These are phyloP conservation scores for Sphaeramia orbicularis DNA, from an alignment of 2,797 vertebrate genomes.

Conservation along the genomic window DNA sequence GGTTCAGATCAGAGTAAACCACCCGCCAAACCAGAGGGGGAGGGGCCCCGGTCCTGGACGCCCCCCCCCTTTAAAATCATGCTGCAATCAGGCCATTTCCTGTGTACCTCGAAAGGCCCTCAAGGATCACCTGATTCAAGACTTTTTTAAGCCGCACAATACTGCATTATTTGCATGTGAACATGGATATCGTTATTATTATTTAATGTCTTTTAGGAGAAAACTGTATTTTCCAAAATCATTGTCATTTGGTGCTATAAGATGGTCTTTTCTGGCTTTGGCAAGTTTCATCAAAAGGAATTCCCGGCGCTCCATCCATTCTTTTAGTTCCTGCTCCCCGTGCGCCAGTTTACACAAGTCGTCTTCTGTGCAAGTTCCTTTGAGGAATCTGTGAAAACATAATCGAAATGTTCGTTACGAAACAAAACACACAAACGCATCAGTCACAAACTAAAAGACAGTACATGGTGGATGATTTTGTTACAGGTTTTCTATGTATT, in stretches of 20 bases:
- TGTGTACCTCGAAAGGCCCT: slow-evolving; percentile 42
- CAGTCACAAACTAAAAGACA: no score
- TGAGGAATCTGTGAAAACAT: slow-evolving; percentile 86
- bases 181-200: slow-evolving; percentile 74
- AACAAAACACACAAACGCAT: no score
- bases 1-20: slow-evolving; percentile 67
- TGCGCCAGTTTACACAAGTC: slow-evolving; percentile 95
- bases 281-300: slow-evolving; percentile 97
- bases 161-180: slow-evolving; percentile 61
- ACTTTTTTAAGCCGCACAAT: slow-evolving; percentile 65
- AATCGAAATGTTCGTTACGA: slow-evolving; percentile 19
- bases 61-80: slow-evolving; percentile 71
- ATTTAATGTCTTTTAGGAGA: slow-evolving; percentile 99
- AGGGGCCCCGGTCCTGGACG: slow-evolving; percentile 54
- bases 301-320: slow-evolving; percentile 95
- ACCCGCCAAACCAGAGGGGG: slow-evolving; percentile 66
- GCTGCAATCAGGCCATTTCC: slow-evolving; percentile 52
- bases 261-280: slow-evolving; percentile 98
- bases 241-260: slow-evolving; percentile 98
- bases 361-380: slow-evolving; percentile 90
- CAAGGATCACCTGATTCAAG: slow-evolving; percentile 56
- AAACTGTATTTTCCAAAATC: slow-evolving; percentile 99
- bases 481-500: no score
- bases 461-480: no score
- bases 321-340: slow-evolving; percentile 92